Percentiles rank a stretch among this genome's conserved stretches.
Evolutionary conservation across 2,888 invertebrate genomes (phyloP).

Genomic region (Siphlonurus alternatus): DNA sequence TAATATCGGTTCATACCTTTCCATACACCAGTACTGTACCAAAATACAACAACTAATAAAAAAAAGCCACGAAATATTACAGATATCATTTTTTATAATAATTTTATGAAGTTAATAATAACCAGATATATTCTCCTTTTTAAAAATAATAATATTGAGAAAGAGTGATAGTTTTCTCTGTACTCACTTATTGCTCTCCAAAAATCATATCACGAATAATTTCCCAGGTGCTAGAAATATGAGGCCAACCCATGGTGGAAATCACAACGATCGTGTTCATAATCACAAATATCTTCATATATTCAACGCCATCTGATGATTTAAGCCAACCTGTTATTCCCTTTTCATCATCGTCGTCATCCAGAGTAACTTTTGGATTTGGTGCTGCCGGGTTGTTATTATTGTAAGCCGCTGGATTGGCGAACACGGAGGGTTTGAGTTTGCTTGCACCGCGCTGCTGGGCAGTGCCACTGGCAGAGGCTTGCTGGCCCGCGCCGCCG

Average conservation of each 20-base stretch:
- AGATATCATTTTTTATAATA: slow-evolving; percentile 37
- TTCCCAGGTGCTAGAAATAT: slow-evolving; percentile 35
- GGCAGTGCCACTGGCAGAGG: background rate
- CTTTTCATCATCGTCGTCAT: background rate
- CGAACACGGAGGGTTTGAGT: background rate
- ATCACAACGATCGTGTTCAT: slow-evolving; percentile 57
- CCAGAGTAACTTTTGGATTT: no score
- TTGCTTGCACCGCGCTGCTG: background rate
- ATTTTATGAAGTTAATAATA: no score
- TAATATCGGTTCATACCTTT: slow-evolving; percentile 59
- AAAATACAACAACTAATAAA: slow-evolving; percentile 45
- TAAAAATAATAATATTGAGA: no score
- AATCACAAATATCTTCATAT: slow-evolving; percentile 62
- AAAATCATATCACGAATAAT: background rate
- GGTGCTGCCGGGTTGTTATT: background rate
- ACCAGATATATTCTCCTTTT: no score
- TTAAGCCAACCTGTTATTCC: background rate
- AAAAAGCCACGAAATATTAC: slow-evolving; percentile 43
- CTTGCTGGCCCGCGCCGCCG: background rate
- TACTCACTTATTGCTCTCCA: background rate
- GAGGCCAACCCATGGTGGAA: slow-evolving; percentile 55
- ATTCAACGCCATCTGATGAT: slow-evolving; percentile 38
- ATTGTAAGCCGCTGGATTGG: no score
- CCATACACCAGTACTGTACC: slow-evolving; percentile 54
- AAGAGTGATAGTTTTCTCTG: no score